Conservation (phyloP, 2,797 vertebrate genomes). For the Protosalanx chinensis region DNA sequence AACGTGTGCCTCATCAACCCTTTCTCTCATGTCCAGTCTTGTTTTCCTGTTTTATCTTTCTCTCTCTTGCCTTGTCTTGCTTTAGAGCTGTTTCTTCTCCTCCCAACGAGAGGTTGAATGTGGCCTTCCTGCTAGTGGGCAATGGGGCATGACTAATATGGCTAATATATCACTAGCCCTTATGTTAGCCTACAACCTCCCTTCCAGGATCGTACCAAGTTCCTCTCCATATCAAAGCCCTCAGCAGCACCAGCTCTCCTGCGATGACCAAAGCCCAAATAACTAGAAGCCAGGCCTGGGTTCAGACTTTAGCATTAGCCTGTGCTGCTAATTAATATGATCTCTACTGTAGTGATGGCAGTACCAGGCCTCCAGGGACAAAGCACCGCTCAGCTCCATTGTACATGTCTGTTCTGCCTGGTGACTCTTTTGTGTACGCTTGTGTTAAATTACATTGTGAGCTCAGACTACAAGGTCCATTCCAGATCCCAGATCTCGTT, state of each 20-base stretch:
- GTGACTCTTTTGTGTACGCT: background rate
- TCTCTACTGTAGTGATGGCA: constrained; percentile 14
- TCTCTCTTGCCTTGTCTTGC: background rate
- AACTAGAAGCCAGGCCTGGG: constrained; percentile 31
- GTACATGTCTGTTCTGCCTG: background rate
- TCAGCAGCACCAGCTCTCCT: constrained; percentile 9
- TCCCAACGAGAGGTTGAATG: background rate
- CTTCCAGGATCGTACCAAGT: constrained; percentile 9
- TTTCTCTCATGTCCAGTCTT: background rate
- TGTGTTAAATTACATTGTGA: background rate
- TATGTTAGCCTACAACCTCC: constrained; percentile 1
- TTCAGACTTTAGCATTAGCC: constrained; percentile 21
- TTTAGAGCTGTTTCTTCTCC: background rate
- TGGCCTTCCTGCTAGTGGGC: background rate
- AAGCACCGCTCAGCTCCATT: background rate
- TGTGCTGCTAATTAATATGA: constrained; percentile 39
- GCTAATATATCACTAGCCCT: constrained; percentile 34
- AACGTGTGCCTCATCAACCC: background rate
- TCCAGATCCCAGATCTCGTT: background rate
- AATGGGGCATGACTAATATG: constrained; percentile 27
- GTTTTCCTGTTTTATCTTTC: background rate
- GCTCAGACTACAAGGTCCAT: background rate
- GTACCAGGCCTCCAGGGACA: background rate
- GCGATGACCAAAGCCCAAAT: constrained; percentile 53
- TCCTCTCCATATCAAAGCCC: background rate